phyloP scores from a whole-genome alignment of 2,888 invertebrate species.

The Deilephila porcellus region DNA sequence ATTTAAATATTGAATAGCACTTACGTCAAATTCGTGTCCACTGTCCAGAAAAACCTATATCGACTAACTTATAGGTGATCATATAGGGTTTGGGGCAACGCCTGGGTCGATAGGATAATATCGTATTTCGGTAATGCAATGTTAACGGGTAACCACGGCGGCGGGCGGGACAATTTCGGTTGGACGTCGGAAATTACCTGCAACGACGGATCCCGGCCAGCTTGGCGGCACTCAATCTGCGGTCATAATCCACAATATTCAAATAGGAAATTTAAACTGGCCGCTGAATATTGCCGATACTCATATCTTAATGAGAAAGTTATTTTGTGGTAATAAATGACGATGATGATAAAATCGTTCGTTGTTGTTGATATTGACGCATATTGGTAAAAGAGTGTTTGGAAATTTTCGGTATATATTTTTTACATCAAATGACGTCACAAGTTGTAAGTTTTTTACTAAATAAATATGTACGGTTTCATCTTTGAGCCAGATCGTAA shows the following conservation, averaged over 20 bases:
- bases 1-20: no score
- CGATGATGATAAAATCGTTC: no score
- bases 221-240: constrained; percentile 38
- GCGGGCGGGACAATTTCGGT: constrained; percentile 36
- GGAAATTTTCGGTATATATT: no score
- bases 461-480: no score
- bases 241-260: constrained; percentile 33
- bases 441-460: no score
- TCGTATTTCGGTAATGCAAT: constrained; percentile 23
- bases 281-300: background rate
- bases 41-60: background rate
- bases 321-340: no score
- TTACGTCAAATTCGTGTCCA: no score
- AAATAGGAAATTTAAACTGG: constrained; percentile 17
- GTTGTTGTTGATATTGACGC: no score
- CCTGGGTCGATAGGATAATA: constrained; percentile 1
- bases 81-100: background rate
- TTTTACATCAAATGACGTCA: no score
- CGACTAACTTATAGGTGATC: background rate
- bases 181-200: constrained; percentile 62
- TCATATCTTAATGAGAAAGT: background rate
- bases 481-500: no score
- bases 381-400: no score
- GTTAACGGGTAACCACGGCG: constrained; percentile 26
- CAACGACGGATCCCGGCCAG: constrained; percentile 50